A percentile compares a stretch with the other conserved stretches of the same genome.
phyloP scores from a whole-genome alignment of 2,113 vertebrate species.

The Pionites leucogaster region DNA sequence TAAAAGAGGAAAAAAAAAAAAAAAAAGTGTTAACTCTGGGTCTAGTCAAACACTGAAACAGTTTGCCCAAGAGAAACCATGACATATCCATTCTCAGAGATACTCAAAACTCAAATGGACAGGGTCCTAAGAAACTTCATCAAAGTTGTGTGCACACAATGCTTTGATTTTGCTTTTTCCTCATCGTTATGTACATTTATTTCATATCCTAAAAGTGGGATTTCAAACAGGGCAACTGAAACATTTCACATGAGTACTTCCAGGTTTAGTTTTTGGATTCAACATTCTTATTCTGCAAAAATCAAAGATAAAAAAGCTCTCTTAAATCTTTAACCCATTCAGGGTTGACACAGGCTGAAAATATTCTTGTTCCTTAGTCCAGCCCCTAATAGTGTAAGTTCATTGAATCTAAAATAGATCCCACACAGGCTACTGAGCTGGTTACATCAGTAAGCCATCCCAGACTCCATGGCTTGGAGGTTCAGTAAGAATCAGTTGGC shows the following conservation, averaged over 20 bases:
- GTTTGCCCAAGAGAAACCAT: neutral
- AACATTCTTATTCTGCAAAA: neutral
- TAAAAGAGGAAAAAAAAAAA: no score
- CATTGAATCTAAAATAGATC: neutral
- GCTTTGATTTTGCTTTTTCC: neutral
- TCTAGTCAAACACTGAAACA: neutral
- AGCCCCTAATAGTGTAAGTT: neutral
- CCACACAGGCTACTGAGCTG: neutral
- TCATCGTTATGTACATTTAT: neutral
- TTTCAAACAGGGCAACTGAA: neutral
- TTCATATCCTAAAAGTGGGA: neutral
- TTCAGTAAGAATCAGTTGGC: neutral
- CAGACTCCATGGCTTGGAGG: neutral
- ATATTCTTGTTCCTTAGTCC: neutral
- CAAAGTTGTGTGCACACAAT: neutral
- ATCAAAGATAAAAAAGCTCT: neutral
- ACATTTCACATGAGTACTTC: neutral
- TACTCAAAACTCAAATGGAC: neutral
- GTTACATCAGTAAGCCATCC: neutral
- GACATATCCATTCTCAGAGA: neutral
- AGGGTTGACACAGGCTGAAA: neutral
- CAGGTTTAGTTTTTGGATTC: neutral
- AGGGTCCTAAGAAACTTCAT: neutral
- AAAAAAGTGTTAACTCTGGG: neutral
- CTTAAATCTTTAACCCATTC: neutral